Evolutionary conservation across 2,888 invertebrate species (phyloP), one percentile per base, ranked within the genome.

Genomic region (Chironomus tentans): DNA sequence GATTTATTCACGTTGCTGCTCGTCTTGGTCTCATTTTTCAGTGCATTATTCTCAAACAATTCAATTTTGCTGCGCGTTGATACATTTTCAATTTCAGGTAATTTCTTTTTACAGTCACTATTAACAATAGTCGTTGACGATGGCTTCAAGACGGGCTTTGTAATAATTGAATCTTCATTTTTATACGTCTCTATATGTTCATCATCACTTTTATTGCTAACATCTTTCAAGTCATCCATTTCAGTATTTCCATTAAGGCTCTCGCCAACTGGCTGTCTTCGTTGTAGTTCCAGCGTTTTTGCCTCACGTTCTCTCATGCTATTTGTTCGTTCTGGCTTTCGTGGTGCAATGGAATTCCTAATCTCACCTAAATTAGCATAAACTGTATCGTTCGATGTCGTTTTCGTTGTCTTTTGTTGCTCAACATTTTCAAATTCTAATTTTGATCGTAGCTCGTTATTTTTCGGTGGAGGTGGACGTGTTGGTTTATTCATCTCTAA

Each of bases 341-440:
- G 88, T 13, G 92, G 92, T 73, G 92, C 91, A 80, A 94, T 87
- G 77, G 91, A 89, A 81, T 92, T 92, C 82, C 94, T 87, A 79
- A 92, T 91, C 86, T 93, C 93, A 82, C 94, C 92, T 91, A 83
- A 82, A 86, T 94, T 94, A 78, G 93, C 93, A 84, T 94, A 94
- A 81, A 93, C 90, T 79, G 87, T 90, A 79, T 87, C 87, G 79
- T 86, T 85, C 69, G 82, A 83, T 47, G 15, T 38, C 22, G 18
- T 61, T 47, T 24, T 72, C 13, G 46, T 62, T 73, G 21, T 13
- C 6, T 79, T 46, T 78, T 80, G 6, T 70, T 83, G 78, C 87
- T 87, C 84, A 21, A 84, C 79, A 82, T 86, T 82, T 1, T 56
- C 56, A 5, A 15, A 56, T 28, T 72, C 72, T 18, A 72, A 62